These are phyloP conservation scores for Physeter macrocephalus DNA, from an alignment of 2,113 vertebrate genomes.

Conservation along the genomic window DNA sequence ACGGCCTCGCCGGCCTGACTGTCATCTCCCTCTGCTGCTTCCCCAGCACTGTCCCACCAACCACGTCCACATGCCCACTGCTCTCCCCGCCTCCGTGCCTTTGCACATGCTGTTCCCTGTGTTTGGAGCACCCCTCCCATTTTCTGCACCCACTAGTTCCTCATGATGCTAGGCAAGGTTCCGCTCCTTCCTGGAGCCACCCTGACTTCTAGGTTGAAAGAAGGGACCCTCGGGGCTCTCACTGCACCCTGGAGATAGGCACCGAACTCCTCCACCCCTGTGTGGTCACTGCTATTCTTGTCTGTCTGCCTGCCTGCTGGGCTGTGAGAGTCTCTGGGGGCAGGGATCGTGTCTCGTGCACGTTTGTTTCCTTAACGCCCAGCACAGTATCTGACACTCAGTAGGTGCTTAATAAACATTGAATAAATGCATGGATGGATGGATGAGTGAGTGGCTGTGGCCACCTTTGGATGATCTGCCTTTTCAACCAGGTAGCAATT, in stretches of 20 bases:
- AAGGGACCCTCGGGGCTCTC: neutral
- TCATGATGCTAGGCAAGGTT: neutral
- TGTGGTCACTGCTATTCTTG: neutral
- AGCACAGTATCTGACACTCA: neutral
- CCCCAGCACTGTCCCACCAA: too few relatives aligned
- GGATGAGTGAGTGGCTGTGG: neutral
- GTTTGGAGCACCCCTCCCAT: neutral
- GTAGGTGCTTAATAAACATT: neutral
- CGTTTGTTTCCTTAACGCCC: neutral
- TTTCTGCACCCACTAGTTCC: neutral
- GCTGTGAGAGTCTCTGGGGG: neutral
- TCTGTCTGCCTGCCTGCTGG: neutral
- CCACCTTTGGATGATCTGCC: neutral
- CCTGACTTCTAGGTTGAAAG: neutral
- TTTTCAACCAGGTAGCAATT: neutral
- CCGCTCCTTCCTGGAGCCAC: neutral
- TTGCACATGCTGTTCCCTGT: neutral
- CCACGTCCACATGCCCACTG: rapidly evolving
- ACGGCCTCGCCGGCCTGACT: neutral
- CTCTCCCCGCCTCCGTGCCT: neutral
- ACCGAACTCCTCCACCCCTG: neutral
- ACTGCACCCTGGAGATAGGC: neutral
- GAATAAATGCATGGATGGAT: neutral
- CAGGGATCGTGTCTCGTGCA: neutral
- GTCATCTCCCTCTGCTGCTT: rapidly evolving